Conservation (phyloP, 2,888 invertebrate species). For the Philopedon plagiatum region DNA sequence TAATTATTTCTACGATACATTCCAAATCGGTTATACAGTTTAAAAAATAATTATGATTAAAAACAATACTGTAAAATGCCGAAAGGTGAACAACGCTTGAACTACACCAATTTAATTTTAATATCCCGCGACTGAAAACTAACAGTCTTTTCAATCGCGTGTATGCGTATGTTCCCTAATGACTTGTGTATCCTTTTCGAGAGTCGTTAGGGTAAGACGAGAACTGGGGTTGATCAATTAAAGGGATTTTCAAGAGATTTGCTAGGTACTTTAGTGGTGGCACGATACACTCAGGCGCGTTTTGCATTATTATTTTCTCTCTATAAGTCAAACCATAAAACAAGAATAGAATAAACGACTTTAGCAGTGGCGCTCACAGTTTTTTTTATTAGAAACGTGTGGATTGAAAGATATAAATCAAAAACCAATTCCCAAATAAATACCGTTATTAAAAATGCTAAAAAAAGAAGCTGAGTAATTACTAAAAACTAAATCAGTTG, state of each 20-base stretch:
- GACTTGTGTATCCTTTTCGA: constrained; percentile 65
- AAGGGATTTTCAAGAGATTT: constrained; percentile 59
- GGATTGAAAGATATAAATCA: too few relatives aligned
- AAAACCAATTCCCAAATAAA: too few relatives aligned
- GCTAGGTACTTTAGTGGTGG: constrained; percentile 49
- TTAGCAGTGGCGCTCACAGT: constrained; percentile 23
- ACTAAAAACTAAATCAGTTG: too few relatives aligned
- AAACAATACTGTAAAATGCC: constrained; percentile 16
- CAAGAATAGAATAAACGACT: constrained; percentile 40
- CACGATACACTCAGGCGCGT: constrained; percentile 56
- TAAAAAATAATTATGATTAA: constrained; percentile 14
- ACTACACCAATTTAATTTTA: constrained; percentile 46
- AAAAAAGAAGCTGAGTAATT: too few relatives aligned
- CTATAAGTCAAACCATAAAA: constrained; percentile 46
- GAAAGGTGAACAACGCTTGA: constrained; percentile 33
- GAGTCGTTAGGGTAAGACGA: constrained; percentile 65
- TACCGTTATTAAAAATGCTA: too few relatives aligned
- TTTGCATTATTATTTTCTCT: constrained; percentile 54
- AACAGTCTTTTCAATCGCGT: constrained; percentile 50
- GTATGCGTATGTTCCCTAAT: constrained; percentile 46
- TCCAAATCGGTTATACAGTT: constrained; percentile 4
- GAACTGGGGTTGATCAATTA: constrained; percentile 64
- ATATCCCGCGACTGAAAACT: constrained; percentile 49
- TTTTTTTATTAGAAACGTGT: neutral
- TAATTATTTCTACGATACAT: neutral